Evolutionary conservation across 2,888 invertebrate genomes (phyloP).

Genomic region (Galerucella calmariensis): DNA sequence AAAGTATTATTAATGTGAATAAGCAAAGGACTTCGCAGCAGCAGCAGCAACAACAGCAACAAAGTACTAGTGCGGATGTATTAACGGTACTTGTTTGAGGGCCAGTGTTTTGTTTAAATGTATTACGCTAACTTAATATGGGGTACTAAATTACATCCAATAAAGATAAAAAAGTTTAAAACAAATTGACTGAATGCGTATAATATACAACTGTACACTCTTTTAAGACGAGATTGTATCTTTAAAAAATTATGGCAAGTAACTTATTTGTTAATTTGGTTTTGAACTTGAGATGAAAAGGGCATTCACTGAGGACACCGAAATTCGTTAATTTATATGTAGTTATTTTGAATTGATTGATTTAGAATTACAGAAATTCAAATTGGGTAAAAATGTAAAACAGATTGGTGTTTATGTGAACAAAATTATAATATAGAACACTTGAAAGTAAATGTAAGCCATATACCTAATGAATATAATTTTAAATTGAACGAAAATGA

Average conservation of each 20-base stretch:
- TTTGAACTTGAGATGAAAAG: too few relatives aligned
- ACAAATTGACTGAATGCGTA: neutral
- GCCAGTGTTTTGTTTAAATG: constrained; percentile 55
- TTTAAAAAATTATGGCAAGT: constrained; percentile 3
- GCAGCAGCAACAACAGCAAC: constrained; percentile 46
- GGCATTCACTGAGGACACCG: too few relatives aligned
- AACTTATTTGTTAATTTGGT: neutral
- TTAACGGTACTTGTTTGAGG: constrained; percentile 70
- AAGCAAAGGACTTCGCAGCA: constrained; percentile 64
- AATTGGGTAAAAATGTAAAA: too few relatives aligned
- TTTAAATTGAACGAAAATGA: too few relatives aligned
- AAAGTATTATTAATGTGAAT: constrained; percentile 75
- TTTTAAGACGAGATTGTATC: too few relatives aligned
- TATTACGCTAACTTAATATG: constrained; percentile 18
- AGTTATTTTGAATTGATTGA: too few relatives aligned
- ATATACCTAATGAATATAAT: too few relatives aligned
- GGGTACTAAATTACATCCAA: constrained; percentile 21
- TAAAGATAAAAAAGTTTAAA: neutral
- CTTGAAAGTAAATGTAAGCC: too few relatives aligned
- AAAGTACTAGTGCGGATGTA: constrained; percentile 64
- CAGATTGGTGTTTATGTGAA: too few relatives aligned
- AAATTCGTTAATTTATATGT: too few relatives aligned
- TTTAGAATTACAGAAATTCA: too few relatives aligned
- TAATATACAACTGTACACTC: neutral
- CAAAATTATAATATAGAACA: too few relatives aligned